Base-by-base conservation (phyloP, 2,113 vertebrate species). In the Lucifuga dentata region DNA sequence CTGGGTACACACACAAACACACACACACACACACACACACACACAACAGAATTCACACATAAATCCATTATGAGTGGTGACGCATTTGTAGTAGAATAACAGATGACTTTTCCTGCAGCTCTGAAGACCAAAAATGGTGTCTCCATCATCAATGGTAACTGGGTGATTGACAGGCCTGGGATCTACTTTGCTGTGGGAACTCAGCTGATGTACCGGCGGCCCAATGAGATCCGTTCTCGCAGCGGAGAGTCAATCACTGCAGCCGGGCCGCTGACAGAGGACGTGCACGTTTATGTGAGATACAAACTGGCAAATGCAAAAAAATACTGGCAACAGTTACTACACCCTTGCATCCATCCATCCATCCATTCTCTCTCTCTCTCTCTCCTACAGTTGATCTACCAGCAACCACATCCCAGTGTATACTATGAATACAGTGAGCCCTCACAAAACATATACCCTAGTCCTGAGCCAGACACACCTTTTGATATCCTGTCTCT, bases 131-230 rank as follows among this genome's bases (percentile, higher is more conserved):
- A 90, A 16, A 93, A 90, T 0, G 95, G 96, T 1, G 85, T 92
- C 36, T 95, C 96, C 48, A 94, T 98, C 90, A 94, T 98, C 90
- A 98, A 98, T 0, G 95, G 96, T 1, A 95, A 97, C 85, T 98
- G 96, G 96, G 92, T 94, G 11, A 97, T 98, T 55, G 95, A 98
- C 50, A 93, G 95, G 5, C 96, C 96, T 0, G 96, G 96, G 2
- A 86, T 92, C 52, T 95, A 95, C 0, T 89, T 89, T 19, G 95
- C 95, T 0, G 93, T 91, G 24, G 96, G 96, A 33, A 96, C 96
- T 0, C 89, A 94, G 92, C 93, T 98, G 85, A 94, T 88, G 2
- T 98, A 98, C 32, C 92, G 92, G 32, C 91, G 96, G 49, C 96
- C 96, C 10, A 98, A 98, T 45, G 96, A 98, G 81, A 96, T 98